phyloP scores from a whole-genome alignment of 2,113 vertebrate species.

The Syngnathus typhle region DNA sequence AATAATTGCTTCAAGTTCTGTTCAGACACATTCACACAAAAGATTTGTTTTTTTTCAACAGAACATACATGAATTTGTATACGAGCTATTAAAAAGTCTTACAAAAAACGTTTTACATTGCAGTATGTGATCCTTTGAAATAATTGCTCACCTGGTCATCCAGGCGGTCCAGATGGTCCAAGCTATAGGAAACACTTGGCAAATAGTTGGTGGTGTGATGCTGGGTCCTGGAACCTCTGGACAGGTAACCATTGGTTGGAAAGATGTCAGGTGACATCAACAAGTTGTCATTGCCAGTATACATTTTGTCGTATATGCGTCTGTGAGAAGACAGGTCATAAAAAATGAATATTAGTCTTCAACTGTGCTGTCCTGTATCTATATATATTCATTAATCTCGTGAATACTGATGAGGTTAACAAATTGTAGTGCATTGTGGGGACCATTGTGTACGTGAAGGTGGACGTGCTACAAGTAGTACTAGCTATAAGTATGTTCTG shows the following conservation, averaged over 20 bases:
- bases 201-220: slow-evolving; percentile 46
- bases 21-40: no score
- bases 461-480: no score
- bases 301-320: slow-evolving; percentile 58
- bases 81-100: background rate
- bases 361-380: background rate
- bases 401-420: slow-evolving; percentile 8
- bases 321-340: slow-evolving; percentile 29
- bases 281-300: slow-evolving; percentile 38
- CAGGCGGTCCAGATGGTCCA: slow-evolving; percentile 64
- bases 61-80: no score
- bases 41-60: no score
- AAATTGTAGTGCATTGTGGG: background rate
- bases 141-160: slow-evolving; percentile 50
- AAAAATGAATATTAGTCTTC: background rate
- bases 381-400: slow-evolving; percentile 15
- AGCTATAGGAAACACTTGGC: slow-evolving; percentile 62
- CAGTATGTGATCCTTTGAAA: background rate
- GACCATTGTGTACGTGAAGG: background rate
- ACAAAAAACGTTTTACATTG: background rate
- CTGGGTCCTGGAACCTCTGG: slow-evolving; percentile 36
- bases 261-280: slow-evolving; percentile 54
- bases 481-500: no score
- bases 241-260: slow-evolving; percentile 40
- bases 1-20: no score